Base-by-base conservation (phyloP, 2,888 invertebrate genomes). In the Heliconius aoede region DNA sequence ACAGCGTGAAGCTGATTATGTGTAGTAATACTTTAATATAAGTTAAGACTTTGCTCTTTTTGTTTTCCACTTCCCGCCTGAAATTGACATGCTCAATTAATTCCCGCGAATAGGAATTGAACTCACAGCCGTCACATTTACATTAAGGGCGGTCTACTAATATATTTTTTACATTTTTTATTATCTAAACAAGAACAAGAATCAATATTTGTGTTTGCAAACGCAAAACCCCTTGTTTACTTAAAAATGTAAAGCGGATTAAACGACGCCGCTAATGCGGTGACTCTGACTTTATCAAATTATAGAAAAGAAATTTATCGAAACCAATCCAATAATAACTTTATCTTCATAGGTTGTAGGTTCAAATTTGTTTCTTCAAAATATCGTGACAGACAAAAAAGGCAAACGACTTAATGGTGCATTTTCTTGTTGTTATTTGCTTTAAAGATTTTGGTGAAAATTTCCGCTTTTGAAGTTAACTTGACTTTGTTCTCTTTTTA, bases 211-310 rank as follows among this genome's bases (percentile, higher is more conserved):
- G 32, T 73, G 75, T 77, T 78, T 72, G 64, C 62, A 62, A 75
- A 73, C 58, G 28, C 46, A 79, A 79, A 78, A 78, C 64, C 73
- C 68, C 74, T 87, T 89, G 87, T 90, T 88, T 88, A 85, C 85
- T 84, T 84, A 86, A 86, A 87, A 87, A 88, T 89, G 87, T 86
- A 89, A 90, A 90, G 88, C 86, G 87, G 92, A 89, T 90, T 93
- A 88, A 84, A 84, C 84, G 81, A 81, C 81, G 85, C 79, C 74
- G 88, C 87, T 89, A 91, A 92, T 91, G 88, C 87, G 79, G 80
- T 79, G 82, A 82, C 81, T 81, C 79, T 82, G 82, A 83, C 85
- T 84, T 84, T 83, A 82, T 84, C 82, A 87, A 90, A 90, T 89
- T 88, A 88, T 88, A 84, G 81, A 84, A 85, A 85, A 80, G 80